Percentiles rank a stretch among this genome's conserved stretches.
Conservation (phyloP, 1,140 invertebrate species). For the Euura saliciscinereae region DNA sequence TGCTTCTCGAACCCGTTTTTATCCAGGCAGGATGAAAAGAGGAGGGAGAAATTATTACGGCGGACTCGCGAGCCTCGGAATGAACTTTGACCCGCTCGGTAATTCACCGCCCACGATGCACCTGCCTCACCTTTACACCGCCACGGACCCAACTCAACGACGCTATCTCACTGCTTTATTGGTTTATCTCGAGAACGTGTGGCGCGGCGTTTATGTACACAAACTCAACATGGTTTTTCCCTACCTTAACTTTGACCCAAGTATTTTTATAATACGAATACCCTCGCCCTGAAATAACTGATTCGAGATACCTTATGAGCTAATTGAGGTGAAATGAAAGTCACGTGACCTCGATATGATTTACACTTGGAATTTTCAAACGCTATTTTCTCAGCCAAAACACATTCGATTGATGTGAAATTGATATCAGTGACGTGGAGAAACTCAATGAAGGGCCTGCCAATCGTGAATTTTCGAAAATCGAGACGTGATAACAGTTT, state of each 20-base stretch:
- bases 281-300: too few species aligned
- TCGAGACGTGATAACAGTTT: too few species aligned
- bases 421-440: too few species aligned
- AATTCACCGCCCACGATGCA: constrained; percentile 58
- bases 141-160: neutral
- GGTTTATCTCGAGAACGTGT: constrained; percentile 45
- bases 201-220: neutral
- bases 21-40: constrained; percentile 9
- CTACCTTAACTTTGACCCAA: neutral
- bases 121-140: constrained; percentile 39
- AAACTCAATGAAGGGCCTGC: too few species aligned
- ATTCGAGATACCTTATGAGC: too few species aligned
- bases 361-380: too few species aligned
- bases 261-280: too few species aligned
- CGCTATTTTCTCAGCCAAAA: too few species aligned
- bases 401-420: too few species aligned
- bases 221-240: neutral
- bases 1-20: neutral
- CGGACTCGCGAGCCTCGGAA: constrained; percentile 36
- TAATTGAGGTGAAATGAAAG: too few species aligned
- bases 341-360: too few species aligned
- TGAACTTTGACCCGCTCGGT: constrained; percentile 52
- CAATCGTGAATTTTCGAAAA: too few species aligned
- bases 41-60: constrained; percentile 37
- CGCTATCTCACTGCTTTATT: constrained; percentile 50